phyloP scores from a whole-genome alignment of 2,888 invertebrate species.

The Clunio marinus region DNA sequence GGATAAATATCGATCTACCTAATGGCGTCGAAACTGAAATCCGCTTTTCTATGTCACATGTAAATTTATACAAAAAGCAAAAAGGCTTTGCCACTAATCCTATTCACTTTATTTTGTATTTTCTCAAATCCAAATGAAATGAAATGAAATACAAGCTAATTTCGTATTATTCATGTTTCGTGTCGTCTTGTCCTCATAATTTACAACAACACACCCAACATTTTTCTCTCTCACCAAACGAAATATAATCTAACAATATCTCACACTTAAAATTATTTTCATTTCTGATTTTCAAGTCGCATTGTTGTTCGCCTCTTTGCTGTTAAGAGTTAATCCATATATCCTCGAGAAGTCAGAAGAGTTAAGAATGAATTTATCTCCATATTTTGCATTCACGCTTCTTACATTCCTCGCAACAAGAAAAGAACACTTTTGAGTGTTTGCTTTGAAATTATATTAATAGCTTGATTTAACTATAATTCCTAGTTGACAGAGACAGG shows the following conservation, averaged over 20 bases:
- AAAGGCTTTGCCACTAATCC: not conserved
- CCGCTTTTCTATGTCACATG: not conserved
- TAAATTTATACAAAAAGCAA: not conserved
- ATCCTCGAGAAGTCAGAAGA: not conserved
- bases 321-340: not conserved
- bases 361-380: not conserved
- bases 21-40: not conserved
- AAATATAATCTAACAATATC: conserved; percentile 13
- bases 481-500: not conserved
- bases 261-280: conserved; percentile 7
- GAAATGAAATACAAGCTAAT: not conserved
- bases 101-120: not conserved
- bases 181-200: conserved; percentile 1
- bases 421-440: too few relatives aligned
- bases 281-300: not conserved
- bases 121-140: not conserved
- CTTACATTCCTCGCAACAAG: not conserved
- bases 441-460: conserved; percentile 31
- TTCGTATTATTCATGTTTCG: conserved; percentile 13
- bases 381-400: not conserved
- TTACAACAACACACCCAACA: not conserved
- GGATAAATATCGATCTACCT: not conserved
- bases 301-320: not conserved
- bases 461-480: conserved; percentile 31
- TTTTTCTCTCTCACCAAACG: not conserved